phyloP scores from a whole-genome alignment of 2,113 vertebrate species.

The Tachysurus vachellii region DNA sequence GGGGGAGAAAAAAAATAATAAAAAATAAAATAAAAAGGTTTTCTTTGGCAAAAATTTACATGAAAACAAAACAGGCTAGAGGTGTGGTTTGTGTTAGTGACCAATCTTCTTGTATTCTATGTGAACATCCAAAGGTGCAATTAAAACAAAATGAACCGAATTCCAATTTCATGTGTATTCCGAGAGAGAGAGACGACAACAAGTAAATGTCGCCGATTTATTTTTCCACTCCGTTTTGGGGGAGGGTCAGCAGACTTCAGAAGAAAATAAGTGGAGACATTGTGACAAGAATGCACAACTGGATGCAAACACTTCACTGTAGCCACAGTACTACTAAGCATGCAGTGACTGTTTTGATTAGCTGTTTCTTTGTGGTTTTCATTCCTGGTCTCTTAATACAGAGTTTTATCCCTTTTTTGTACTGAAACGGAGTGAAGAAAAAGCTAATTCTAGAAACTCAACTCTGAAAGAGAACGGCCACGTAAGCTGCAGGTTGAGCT shows the following conservation, averaged over 20 bases:
- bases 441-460: neutral
- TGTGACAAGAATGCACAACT: neutral
- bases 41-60: conserved; percentile 66
- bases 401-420: neutral
- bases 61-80: neutral
- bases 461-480: neutral
- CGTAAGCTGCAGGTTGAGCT: neutral
- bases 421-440: neutral
- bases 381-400: neutral
- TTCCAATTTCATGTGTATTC: neutral
- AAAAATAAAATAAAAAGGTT: conserved; percentile 49
- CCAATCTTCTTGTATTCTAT: neutral
- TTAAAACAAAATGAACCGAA: neutral
- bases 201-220: neutral
- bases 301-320: neutral
- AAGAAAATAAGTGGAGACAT: neutral
- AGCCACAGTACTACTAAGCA: neutral
- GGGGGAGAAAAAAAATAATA: neutral
- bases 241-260: conserved; percentile 5
- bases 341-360: neutral
- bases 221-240: neutral
- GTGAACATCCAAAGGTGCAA: neutral
- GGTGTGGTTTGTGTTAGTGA: neutral
- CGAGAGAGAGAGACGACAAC: neutral
- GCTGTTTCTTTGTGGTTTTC: no score